These are phyloP conservation scores for Crotalus viridis DNA, from an alignment of 2,113 vertebrate genomes.

Conservation along the genomic window DNA sequence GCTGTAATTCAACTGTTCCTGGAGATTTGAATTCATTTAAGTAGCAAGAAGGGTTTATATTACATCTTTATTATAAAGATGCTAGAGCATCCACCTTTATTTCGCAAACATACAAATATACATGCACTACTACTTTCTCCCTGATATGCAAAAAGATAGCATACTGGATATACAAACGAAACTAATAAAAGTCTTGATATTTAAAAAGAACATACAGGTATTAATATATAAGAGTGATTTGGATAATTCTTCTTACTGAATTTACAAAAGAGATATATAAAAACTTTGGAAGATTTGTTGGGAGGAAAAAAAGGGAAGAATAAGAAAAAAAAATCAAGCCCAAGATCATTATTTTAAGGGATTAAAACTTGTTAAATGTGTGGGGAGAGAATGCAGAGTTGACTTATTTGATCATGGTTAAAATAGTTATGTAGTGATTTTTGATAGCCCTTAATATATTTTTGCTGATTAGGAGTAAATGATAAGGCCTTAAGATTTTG, in stretches of 20 bases:
- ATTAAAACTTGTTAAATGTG: not conserved
- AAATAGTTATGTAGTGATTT: not conserved
- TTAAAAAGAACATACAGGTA: no score
- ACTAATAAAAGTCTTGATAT: no score
- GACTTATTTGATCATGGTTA: not conserved
- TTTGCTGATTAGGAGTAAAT: not conserved
- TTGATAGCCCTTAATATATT: not conserved
- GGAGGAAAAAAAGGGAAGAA: not conserved
- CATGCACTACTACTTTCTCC: no score
- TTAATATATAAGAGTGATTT: no score
- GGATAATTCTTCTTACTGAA: no score
- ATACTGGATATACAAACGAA: no score
- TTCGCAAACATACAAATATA: not conserved
- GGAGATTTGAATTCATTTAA: not conserved
- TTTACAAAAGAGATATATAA: no score
- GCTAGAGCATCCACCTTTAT: not conserved
- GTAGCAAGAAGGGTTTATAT: not conserved
- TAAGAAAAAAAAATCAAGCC: not conserved
- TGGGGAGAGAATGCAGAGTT: not conserved
- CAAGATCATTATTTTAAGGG: not conserved
- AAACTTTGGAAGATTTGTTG: no score
- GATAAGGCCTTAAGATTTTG: not conserved
- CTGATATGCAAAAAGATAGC: no score
- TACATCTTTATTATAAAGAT: not conserved
- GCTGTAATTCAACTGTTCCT: not conserved